Percentiles rank a stretch among this genome's conserved stretches.
Evolutionary conservation across 2,797 vertebrate species (phyloP).

Genomic region (Phoebastria nigripes): DNA sequence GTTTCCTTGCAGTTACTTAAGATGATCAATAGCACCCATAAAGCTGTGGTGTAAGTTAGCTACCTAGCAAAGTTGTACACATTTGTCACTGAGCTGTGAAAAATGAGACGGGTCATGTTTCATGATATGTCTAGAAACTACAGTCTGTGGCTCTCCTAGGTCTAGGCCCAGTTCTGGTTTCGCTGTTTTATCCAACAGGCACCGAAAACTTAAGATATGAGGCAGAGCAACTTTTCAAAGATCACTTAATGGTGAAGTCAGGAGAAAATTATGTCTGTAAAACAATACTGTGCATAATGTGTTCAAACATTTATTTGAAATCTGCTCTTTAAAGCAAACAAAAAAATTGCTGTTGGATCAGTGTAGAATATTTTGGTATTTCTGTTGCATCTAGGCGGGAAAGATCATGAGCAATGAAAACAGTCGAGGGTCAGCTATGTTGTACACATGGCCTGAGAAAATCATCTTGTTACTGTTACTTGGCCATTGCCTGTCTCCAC

Average conservation of each 20-base stretch:
- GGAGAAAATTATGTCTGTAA: background rate
- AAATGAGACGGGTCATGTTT: rapidly evolving
- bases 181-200: background rate
- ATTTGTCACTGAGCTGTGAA: background rate
- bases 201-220: rapidly evolving
- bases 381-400: background rate
- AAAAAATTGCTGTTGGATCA: background rate
- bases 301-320: background rate
- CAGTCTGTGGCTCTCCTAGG: background rate
- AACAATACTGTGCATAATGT: background rate
- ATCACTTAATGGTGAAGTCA: background rate
- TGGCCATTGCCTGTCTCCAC: rapidly evolving
- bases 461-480: rapidly evolving
- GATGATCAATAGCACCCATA: background rate
- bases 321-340: background rate
- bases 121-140: rapidly evolving
- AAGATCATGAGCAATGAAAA: rapidly evolving
- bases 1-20: background rate
- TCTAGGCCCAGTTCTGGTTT: background rate
- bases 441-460: background rate
- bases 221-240: background rate
- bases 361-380: rapidly evolving
- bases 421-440: rapidly evolving
- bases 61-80: rapidly evolving
- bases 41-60: background rate